Conservation (phyloP, 2,113 vertebrate genomes). For the Gallinago jamesoni region DNA sequence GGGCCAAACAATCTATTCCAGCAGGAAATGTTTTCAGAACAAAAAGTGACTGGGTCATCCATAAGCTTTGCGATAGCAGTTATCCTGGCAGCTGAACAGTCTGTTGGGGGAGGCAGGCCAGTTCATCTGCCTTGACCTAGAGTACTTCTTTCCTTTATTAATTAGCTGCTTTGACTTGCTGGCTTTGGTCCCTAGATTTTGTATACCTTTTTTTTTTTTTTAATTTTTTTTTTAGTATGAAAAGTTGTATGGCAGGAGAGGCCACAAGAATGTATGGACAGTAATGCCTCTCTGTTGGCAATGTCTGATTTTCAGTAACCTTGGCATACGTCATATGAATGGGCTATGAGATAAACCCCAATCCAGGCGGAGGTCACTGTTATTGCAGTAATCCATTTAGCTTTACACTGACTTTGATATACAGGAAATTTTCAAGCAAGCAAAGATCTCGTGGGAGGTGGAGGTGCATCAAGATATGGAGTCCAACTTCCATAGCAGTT, state of each 20-base stretch:
- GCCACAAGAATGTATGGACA: not conserved
- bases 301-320: not conserved
- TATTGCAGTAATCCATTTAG: not conserved
- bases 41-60: constrained; percentile 17
- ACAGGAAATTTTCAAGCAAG: not conserved
- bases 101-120: not conserved
- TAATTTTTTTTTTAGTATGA: not conserved
- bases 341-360: not conserved
- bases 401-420: not conserved
- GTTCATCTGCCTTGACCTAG: not conserved
- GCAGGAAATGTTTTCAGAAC: constrained; percentile 45
- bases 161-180: not conserved
- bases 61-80: not conserved
- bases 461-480: not conserved
- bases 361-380: not conserved
- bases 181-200: not conserved
- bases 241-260: not conserved
- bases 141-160: not conserved
- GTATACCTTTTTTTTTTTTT: not conserved
- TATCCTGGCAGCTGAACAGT: not conserved
- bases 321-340: not conserved
- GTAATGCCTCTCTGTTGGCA: not conserved
- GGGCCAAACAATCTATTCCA: not conserved
- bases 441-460: not conserved
- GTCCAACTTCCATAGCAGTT: not conserved